Conservation (phyloP, 1,140 invertebrate species). For the Mizuhopecten yessoensis region DNA sequence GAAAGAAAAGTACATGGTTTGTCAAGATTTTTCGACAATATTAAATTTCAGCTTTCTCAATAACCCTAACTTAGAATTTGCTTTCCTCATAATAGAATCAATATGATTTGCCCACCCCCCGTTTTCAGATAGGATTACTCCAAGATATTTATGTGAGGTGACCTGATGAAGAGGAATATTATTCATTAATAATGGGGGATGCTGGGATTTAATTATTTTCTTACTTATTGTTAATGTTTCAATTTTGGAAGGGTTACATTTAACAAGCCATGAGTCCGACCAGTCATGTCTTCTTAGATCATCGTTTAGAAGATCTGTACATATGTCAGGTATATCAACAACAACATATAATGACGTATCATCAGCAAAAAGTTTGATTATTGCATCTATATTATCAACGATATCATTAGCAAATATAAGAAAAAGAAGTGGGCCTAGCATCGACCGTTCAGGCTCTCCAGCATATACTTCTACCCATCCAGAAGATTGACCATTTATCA, state of each 20-base stretch:
- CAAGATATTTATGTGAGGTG: constrained; percentile 53
- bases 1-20: constrained; percentile 52
- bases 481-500: constrained; percentile 47
- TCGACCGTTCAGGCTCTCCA: constrained; percentile 56
- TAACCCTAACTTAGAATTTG: no score
- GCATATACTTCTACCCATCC: not conserved
- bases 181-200: no score
- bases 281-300: constrained; percentile 32
- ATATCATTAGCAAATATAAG: constrained; percentile 60
- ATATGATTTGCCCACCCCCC: constrained; percentile 45
- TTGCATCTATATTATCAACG: constrained; percentile 41
- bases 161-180: not conserved
- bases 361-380: no score
- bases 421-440: constrained; percentile 54
- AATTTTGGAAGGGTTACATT: no score
- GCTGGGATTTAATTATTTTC: not conserved
- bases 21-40: constrained; percentile 43
- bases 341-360: no score
- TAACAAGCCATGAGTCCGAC: constrained; percentile 44
- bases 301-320: no score
- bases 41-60: no score
- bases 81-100: constrained; percentile 46
- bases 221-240: constrained; percentile 47
- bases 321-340: constrained; percentile 48
- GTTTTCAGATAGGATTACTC: no score